Conservation (phyloP, 1,140 invertebrate genomes). For the Neodiprion lecontei region DNA sequence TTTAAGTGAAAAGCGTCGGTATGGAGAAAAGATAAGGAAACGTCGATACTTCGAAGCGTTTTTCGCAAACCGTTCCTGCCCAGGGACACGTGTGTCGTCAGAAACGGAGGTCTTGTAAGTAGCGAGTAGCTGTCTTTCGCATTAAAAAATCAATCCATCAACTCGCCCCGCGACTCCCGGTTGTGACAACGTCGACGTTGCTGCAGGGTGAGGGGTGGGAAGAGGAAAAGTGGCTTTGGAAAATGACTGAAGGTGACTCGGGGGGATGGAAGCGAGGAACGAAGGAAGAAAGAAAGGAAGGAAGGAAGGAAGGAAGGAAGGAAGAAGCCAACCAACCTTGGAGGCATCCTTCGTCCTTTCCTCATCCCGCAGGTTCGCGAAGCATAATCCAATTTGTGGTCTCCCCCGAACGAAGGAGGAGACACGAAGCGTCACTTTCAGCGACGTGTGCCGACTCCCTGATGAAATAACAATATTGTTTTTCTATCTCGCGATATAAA, state of each 20-base stretch:
- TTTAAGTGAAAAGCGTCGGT: too few species aligned
- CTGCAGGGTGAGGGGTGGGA: neutral
- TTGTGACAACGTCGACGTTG: constrained; percentile 13
- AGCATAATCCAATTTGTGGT: constrained; percentile 59
- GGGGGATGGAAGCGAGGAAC: constrained; percentile 25
- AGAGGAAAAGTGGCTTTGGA: neutral
- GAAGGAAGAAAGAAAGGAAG: constrained; percentile 17
- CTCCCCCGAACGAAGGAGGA: constrained; percentile 42
- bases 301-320: constrained; percentile 24
- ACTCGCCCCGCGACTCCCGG: constrained; percentile 12
- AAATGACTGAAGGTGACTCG: neutral
- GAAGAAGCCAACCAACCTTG: neutral
- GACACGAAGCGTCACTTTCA: constrained; percentile 51
- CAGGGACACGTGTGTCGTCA: too few species aligned
- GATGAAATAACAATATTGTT: constrained; percentile 59
- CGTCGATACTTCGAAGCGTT: too few species aligned
- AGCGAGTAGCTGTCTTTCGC: constrained; percentile 19
- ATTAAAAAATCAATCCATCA: constrained; percentile 30
- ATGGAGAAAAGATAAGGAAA: too few species aligned
- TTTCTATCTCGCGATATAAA: constrained; percentile 40
- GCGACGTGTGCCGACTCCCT: constrained; percentile 55
- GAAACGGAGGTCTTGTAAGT: neutral
- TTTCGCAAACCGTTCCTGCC: too few species aligned
- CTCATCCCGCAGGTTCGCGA: constrained; percentile 31
- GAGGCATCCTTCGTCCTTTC: constrained; percentile 4